These are phyloP conservation scores for Galerucella nymphaeae DNA, from an alignment of 2,888 invertebrate species.

Conservation along the genomic window DNA sequence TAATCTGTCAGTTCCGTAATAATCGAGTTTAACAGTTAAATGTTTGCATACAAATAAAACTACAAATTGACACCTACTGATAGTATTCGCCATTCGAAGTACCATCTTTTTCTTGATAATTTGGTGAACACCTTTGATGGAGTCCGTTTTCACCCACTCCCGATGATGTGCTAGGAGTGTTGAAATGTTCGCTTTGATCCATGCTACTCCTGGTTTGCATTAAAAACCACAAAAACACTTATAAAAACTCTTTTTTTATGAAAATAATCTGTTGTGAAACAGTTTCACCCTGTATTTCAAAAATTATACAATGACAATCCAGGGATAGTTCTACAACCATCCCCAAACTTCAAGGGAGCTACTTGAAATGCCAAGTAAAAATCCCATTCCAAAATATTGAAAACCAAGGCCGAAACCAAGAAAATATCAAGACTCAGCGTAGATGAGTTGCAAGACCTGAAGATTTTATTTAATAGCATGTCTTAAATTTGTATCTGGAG, in stretches of 20 bases:
- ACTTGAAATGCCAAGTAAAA: too few relatives aligned
- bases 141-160: constrained; percentile 45
- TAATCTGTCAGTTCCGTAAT: constrained; percentile 6
- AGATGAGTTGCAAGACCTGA: too few relatives aligned
- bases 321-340: too few relatives aligned
- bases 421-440: too few relatives aligned
- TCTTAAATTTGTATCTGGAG: too few relatives aligned
- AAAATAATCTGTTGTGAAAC: background rate
- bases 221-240: constrained; percentile 18
- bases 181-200: constrained; percentile 42
- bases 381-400: too few relatives aligned
- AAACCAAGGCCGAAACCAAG: too few relatives aligned
- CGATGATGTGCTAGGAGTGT: constrained; percentile 44
- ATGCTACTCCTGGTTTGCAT: constrained; percentile 41
- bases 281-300: background rate
- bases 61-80: constrained; percentile 43
- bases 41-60: constrained; percentile 5
- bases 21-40: background rate
- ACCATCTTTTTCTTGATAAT: constrained; percentile 42
- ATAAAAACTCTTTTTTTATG: background rate
- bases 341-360: too few relatives aligned
- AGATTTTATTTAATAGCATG: too few relatives aligned
- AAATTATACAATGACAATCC: too few relatives aligned
- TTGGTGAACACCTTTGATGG: constrained; percentile 44
- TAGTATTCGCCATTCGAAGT: constrained; percentile 43